phyloP scores from a whole-genome alignment of 2,797 vertebrate species.

The Lithobates sylvaticus region DNA sequence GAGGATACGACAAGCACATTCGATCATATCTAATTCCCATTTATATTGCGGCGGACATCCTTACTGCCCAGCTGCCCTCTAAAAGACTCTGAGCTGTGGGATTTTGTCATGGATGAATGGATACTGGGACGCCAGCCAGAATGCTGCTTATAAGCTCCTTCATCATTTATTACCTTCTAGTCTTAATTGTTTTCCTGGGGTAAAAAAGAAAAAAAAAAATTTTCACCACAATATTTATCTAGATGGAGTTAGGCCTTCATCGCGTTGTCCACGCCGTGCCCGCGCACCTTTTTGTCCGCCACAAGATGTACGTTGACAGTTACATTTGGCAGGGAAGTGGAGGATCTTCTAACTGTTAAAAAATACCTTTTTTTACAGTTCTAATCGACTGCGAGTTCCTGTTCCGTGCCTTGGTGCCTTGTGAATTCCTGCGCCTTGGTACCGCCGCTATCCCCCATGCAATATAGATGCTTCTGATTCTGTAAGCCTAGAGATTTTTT shows the following conservation, averaged over 20 bases:
- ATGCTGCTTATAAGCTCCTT: constrained; percentile 74
- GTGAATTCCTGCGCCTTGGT: too few relatives aligned
- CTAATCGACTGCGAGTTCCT: too few relatives aligned
- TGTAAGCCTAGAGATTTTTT: too few relatives aligned
- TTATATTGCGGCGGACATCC: constrained; percentile 76
- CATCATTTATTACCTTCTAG: constrained; percentile 83
- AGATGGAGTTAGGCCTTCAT: constrained; percentile 68
- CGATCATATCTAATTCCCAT: constrained; percentile 80
- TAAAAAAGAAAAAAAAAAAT: neutral
- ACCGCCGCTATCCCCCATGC: too few relatives aligned
- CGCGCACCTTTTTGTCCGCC: neutral
- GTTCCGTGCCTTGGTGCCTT: too few relatives aligned
- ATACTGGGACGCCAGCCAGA: constrained; percentile 77
- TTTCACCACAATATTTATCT: constrained; percentile 78
- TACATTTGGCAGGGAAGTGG: neutral
- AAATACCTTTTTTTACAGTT: neutral
- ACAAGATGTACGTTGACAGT: neutral
- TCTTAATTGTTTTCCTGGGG: constrained; percentile 82
- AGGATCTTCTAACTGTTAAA: neutral
- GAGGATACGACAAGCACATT: constrained; percentile 74
- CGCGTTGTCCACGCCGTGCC: constrained; percentile 7
- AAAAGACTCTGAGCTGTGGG: constrained; percentile 72
- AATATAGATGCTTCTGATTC: neutral
- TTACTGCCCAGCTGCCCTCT: constrained; percentile 81
- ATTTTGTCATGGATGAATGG: constrained; percentile 80